A percentile compares a stretch with the other conserved stretches of the same genome.
These are phyloP conservation scores for Rhogogaster chlorosoma DNA, from an alignment of 2,888 invertebrate genomes.

Conservation along the genomic window DNA sequence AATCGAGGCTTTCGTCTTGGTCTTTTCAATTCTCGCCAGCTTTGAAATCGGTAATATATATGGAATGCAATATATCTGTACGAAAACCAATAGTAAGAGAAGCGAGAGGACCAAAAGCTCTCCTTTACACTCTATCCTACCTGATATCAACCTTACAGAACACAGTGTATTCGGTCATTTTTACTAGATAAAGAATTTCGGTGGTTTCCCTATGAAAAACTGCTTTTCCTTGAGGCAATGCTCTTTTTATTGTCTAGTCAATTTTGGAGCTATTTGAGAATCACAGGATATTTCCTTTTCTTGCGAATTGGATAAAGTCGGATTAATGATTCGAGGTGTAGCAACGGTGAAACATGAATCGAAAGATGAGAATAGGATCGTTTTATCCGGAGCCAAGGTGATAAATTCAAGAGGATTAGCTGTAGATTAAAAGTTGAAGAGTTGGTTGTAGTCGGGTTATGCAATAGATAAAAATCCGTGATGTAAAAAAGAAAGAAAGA, in stretches of 20 bases:
- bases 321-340: neutral
- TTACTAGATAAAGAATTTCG: neutral
- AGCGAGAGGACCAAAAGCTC: neutral
- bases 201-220: neutral
- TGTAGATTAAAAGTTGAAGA: neutral
- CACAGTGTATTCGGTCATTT: neutral
- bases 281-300: neutral
- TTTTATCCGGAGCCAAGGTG: neutral
- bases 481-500: neutral
- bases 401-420: neutral
- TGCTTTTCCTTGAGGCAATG: neutral
- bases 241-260: neutral
- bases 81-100: neutral
- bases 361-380: neutral
- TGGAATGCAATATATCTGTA: neutral
- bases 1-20: neutral
- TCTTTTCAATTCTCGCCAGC: neutral
- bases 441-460: neutral
- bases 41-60: constrained; percentile 31
- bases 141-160: neutral
- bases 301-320: neutral
- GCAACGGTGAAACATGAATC: neutral
- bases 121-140: neutral
- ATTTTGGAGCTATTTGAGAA: neutral
- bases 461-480: neutral